Evolutionary conservation across 2,797 vertebrate genomes (phyloP).

Genomic region (Todus mexicanus): DNA sequence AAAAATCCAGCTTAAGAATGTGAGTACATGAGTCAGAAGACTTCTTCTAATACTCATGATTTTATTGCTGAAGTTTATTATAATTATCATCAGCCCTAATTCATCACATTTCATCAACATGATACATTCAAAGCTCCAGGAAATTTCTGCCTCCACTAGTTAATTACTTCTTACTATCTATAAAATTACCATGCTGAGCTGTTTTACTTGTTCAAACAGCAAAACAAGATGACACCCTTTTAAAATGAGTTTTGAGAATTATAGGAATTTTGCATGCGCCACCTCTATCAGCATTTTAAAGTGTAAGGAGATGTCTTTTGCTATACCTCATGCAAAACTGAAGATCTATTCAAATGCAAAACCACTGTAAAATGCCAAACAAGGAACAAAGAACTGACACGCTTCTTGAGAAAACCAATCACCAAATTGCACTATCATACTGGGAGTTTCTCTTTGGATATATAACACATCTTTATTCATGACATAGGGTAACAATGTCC

Average conservation of each 20-base stretch:
- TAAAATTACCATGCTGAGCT: neutral
- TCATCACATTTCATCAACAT: neutral
- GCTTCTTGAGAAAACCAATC: neutral
- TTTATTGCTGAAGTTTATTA: slow-evolving; percentile 1
- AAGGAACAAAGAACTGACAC: neutral
- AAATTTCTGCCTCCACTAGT: neutral
- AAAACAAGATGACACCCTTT: neutral
- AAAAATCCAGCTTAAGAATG: slow-evolving; percentile 24
- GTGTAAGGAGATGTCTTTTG: neutral
- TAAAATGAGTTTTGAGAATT: neutral
- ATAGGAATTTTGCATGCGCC: neutral
- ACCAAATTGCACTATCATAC: neutral
- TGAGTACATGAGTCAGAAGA: neutral
- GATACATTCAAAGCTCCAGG: neutral
- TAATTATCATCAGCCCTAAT: slow-evolving; percentile 31
- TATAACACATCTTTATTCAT: neutral
- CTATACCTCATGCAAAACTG: slow-evolving; percentile 33
- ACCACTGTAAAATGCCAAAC: neutral
- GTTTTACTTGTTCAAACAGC: neutral
- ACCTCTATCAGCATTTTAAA: slow-evolving; percentile 33
- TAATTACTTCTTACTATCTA: neutral
- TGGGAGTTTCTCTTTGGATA: neutral
- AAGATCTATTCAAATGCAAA: slow-evolving; percentile 14
- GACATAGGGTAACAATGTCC: neutral
- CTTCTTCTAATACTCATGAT: slow-evolving; percentile 1